These are phyloP conservation scores for Platerodrilus igneus DNA, from an alignment of 2,888 invertebrate genomes.

Conservation along the genomic window DNA sequence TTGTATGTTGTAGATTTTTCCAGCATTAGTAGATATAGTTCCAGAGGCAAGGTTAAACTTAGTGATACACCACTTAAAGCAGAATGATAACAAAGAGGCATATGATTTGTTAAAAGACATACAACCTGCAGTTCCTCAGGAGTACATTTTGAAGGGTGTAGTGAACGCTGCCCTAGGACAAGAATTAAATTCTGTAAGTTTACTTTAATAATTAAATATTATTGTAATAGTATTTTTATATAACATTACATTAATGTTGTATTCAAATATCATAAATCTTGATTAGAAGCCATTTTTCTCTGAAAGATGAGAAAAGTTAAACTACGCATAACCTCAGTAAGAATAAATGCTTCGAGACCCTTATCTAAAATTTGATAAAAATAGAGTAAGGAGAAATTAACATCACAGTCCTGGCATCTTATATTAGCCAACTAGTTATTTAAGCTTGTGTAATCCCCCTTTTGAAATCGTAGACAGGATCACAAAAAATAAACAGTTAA, in stretches of 20 bases:
- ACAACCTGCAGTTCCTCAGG: slow-evolving; percentile 90
- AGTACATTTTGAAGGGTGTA: slow-evolving; percentile 94
- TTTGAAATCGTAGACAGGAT: no score
- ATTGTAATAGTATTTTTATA: not conserved
- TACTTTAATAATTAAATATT: not conserved
- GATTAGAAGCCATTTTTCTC: no score
- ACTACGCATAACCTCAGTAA: no score
- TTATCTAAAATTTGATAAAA: no score
- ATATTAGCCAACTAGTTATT: no score
- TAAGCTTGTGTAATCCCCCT: no score
- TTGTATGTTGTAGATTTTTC: slow-evolving; percentile 57
- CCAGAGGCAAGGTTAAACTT: slow-evolving; percentile 95
- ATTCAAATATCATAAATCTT: no score
- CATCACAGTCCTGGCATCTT: no score
- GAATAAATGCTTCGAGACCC: no score
- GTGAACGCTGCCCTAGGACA: slow-evolving; percentile 93
- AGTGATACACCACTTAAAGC: slow-evolving; percentile 88
- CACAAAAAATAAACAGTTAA: no score
- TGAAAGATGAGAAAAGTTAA: no score
- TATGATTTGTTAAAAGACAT: slow-evolving; percentile 83
- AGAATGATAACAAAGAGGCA: slow-evolving; percentile 85
- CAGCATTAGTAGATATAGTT: slow-evolving; percentile 88
- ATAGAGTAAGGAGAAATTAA: no score
- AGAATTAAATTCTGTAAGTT: slow-evolving; percentile 78
- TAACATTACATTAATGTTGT: not conserved